Percentiles rank a stretch among this genome's conserved stretches.
Conservation (phyloP, 2,888 invertebrate genomes). For the Pachycephus smyrnensis region DNA sequence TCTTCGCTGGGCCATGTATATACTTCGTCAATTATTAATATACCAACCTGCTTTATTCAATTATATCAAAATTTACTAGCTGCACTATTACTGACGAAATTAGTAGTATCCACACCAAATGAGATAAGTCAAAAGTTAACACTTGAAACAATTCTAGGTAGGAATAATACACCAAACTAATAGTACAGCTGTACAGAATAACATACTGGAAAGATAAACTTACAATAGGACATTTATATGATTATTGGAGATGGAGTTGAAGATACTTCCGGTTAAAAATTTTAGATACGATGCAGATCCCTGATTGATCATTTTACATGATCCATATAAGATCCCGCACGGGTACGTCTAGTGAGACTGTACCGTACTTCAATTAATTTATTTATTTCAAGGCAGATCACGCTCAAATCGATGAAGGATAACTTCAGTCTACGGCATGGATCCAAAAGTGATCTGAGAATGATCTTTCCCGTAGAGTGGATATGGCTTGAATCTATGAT, state of each 20-base stretch:
- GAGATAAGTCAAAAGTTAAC: neutral
- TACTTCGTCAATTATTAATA: neutral
- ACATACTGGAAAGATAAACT: neutral
- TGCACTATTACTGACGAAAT: neutral
- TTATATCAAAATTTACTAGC: neutral
- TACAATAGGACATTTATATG: neutral
- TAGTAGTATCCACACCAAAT: neutral
- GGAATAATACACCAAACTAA: neutral
- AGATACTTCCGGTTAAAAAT: neutral
- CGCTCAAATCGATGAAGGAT: too few species aligned
- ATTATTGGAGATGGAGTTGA: neutral
- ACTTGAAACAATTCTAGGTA: neutral
- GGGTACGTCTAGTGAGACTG: too few species aligned
- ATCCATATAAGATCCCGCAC: too few species aligned
- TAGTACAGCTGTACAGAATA: neutral
- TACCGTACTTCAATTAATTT: too few species aligned
- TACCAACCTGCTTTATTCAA: neutral
- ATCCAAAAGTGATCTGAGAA: too few species aligned
- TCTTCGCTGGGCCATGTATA: neutral
- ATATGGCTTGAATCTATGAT: too few species aligned
- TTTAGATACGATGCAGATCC: too few species aligned
- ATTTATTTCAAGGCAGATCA: too few species aligned
- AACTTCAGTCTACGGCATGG: too few species aligned
- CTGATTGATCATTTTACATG: too few species aligned
- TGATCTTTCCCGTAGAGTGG: too few species aligned